Evolutionary conservation across 2,888 invertebrate genomes (phyloP), one percentile per base, ranked within the genome.

Genomic region (Nymphalis urticae): DNA sequence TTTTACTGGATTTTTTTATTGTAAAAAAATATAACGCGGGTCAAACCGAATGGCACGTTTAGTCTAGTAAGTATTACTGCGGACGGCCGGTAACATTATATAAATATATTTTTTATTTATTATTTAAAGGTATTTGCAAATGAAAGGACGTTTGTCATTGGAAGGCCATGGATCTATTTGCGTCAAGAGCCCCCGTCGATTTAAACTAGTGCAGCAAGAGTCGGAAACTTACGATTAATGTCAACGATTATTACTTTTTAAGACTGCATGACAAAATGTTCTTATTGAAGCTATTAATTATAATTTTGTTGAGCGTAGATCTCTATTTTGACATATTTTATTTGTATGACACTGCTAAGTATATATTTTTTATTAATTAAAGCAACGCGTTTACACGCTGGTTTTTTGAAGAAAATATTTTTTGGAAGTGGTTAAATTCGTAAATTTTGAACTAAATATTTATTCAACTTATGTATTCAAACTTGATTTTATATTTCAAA

Each of bases 171-270:
- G 97, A 48, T 96, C 97, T 6, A 94, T 97, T 83, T 94, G 95
- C 24, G 96, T 96, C 66, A 97, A 97, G 89, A 97, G 97, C 75
- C 97, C 97, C 27, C 94, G 97, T 66, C 95, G 97, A 73, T 97
- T 97, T 92, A 97, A 97, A 85, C 93, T 97, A 72, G 97, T 97
- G 48, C 97, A 97, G 84, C 97, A 97, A 84, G 97, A 97, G 88
- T 97, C 97, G 13, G 97, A 97, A 89, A 97, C 95, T 75, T 97
- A 97, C 84, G 97, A 97, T 87, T 97, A 97, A 86, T 64, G 27
- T 56, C 8, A 32, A 17, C 54, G 54, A 32, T 17, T 17, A 58
- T 47, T 48, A 7, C 16, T 53, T 59, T 54, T 16, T 32, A 47
- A 47, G 13, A 63, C 32, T 51, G 24, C 21, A 63, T 48, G 63